Conservation (phyloP, 1,140 invertebrate species). For the Rhizoglyphus robini region DNA sequence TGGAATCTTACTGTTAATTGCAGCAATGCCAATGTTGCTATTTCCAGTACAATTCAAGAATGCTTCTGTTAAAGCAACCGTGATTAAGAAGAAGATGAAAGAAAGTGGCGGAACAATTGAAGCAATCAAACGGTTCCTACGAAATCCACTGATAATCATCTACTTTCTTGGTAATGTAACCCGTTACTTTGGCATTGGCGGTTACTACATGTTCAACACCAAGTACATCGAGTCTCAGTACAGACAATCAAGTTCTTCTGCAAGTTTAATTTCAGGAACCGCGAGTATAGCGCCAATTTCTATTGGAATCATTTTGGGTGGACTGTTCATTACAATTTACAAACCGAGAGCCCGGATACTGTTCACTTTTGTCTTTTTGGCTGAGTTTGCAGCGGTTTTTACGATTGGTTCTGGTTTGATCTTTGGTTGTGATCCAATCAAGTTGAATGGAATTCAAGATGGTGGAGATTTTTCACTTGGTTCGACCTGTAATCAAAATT, state of each 20-base stretch:
- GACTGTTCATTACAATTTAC: constrained; percentile 21
- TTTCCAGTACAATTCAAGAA: constrained; percentile 25
- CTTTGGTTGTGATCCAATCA: constrained; percentile 43
- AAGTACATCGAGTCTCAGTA: constrained; percentile 63
- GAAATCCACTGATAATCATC: constrained; percentile 50
- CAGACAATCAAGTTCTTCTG: constrained; percentile 51
- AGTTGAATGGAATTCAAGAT: neutral
- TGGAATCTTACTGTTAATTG: constrained; percentile 25
- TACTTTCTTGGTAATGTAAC: constrained; percentile 52
- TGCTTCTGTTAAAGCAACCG: neutral
- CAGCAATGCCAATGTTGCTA: constrained; percentile 27
- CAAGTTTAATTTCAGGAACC: constrained; percentile 41
- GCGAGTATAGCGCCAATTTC: constrained; percentile 40
- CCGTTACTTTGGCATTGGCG: constrained; percentile 53
- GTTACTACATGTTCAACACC: constrained; percentile 58
- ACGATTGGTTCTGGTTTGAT: constrained; percentile 52
- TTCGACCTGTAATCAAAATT: constrained; percentile 42
- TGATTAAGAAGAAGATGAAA: neutral
- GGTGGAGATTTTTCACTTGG: neutral
- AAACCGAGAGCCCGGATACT: constrained; percentile 18
- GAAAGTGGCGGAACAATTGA: neutral
- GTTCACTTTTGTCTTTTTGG: constrained; percentile 22
- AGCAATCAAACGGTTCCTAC: constrained; percentile 42
- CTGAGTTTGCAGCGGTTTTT: constrained; percentile 47
- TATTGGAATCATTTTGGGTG: constrained; percentile 25